Percentiles rank a stretch among this genome's conserved stretches.
These are phyloP conservation scores for Diadophis punctatus DNA, from an alignment of 2,113 vertebrate genomes.

Conservation along the genomic window DNA sequence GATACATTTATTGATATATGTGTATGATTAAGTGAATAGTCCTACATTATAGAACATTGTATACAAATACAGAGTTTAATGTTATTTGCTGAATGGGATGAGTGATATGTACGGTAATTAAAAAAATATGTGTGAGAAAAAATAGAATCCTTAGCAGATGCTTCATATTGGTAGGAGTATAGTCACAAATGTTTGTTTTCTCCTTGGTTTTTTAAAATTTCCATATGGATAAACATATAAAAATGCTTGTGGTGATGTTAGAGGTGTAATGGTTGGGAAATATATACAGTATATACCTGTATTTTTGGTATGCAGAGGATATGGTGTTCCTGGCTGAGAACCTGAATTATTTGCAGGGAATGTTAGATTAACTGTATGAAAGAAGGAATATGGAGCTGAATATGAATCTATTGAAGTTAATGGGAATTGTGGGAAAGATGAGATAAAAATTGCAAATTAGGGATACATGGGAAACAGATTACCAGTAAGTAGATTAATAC, in stretches of 20 bases:
- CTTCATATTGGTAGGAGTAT: not conserved
- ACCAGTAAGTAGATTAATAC: not conserved
- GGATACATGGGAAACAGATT: not conserved
- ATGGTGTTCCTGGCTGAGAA: not conserved
- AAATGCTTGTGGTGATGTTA: not conserved
- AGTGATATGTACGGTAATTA: not conserved
- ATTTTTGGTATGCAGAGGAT: not conserved
- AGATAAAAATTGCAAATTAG: not conserved
- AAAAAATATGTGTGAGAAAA: not conserved
- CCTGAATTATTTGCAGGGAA: not conserved
- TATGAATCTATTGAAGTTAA: not conserved
- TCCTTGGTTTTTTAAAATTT: not conserved
- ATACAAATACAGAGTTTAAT: not conserved
- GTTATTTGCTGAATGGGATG: not conserved
- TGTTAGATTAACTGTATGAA: not conserved
- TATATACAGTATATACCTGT: not conserved
- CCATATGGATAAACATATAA: not conserved
- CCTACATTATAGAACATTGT: not conserved
- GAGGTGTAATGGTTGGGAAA: not conserved
- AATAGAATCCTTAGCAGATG: not conserved
- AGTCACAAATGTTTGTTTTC: not conserved
- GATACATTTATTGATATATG: not conserved
- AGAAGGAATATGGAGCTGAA: not conserved
- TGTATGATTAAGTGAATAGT: not conserved
- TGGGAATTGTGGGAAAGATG: not conserved